Conservation (phyloP, 1,140 invertebrate genomes). For the silkworm (Bombyx mori) region DNA sequence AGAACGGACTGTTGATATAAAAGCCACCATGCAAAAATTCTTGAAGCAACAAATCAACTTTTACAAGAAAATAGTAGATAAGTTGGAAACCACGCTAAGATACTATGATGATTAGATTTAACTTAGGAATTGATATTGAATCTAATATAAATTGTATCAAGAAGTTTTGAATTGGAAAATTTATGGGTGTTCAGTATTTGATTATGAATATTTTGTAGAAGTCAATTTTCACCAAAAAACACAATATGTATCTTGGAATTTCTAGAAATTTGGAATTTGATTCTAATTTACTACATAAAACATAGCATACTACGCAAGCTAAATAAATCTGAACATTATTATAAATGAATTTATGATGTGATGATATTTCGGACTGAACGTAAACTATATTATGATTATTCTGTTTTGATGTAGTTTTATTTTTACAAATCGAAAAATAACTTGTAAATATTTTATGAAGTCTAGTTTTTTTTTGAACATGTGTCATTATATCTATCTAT, state of each 20-base stretch:
- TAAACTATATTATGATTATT: slow-evolving; percentile 28
- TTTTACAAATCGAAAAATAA: slow-evolving; percentile 37
- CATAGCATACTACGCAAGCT: background rate
- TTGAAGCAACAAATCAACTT: slow-evolving; percentile 91
- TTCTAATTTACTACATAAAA: background rate
- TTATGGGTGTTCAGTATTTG: background rate
- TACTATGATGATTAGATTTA: slow-evolving; percentile 53
- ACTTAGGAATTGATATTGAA: slow-evolving; percentile 13
- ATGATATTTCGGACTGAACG: slow-evolving; percentile 57
- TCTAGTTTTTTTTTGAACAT: slow-evolving; percentile 24
- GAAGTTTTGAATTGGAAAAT: too few relatives aligned
- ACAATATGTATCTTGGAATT: too few relatives aligned
- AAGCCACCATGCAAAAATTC: slow-evolving; percentile 87
- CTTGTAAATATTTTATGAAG: slow-evolving; percentile 46
- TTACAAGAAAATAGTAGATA: slow-evolving; percentile 86
- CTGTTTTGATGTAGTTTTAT: slow-evolving; percentile 31
- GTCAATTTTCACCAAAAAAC: slow-evolving; percentile 23
- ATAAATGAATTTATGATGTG: slow-evolving; percentile 47
- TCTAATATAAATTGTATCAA: background rate
- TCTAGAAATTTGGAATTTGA: too few relatives aligned
- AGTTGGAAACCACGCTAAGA: slow-evolving; percentile 68
- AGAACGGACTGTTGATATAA: slow-evolving; percentile 90
- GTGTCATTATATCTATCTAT: slow-evolving; percentile 33
- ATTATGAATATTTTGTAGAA: slow-evolving; percentile 28
- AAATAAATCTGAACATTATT: slow-evolving; percentile 6